These are phyloP conservation scores for Capra hircus DNA, from an alignment of 2,113 vertebrate genomes.

Conservation along the genomic window DNA sequence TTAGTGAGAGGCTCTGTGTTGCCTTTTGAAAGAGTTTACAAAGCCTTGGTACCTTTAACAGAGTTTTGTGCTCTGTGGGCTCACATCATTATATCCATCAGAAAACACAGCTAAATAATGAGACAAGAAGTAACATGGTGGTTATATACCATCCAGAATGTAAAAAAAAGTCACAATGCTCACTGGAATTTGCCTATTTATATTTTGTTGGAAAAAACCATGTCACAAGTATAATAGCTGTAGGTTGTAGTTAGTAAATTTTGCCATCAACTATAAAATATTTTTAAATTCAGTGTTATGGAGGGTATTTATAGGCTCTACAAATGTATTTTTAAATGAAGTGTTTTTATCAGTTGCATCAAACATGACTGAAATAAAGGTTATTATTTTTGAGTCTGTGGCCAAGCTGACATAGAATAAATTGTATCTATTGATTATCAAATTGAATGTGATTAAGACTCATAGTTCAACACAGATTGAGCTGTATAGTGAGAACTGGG, in stretches of 20 bases:
- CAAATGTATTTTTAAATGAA: background rate
- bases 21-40: background rate
- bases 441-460: background rate
- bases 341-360: background rate
- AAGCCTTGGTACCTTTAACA: background rate
- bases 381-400: conserved; percentile 6
- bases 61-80: background rate
- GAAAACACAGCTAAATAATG: background rate
- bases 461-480: background rate
- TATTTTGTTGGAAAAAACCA: background rate
- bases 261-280: background rate
- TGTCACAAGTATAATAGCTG: background rate
- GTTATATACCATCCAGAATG: background rate
- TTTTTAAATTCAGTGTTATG: background rate
- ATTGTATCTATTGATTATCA: background rate
- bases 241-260: background rate
- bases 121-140: background rate
- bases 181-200: background rate
- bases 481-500: background rate
- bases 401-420: background rate
- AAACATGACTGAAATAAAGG: background rate
- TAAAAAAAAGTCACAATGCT: background rate
- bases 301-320: background rate
- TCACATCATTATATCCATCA: background rate
- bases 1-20: background rate